Evolutionary conservation across 1,140 invertebrate species (phyloP).

Genomic region (Propsilocerus akamusi): DNA sequence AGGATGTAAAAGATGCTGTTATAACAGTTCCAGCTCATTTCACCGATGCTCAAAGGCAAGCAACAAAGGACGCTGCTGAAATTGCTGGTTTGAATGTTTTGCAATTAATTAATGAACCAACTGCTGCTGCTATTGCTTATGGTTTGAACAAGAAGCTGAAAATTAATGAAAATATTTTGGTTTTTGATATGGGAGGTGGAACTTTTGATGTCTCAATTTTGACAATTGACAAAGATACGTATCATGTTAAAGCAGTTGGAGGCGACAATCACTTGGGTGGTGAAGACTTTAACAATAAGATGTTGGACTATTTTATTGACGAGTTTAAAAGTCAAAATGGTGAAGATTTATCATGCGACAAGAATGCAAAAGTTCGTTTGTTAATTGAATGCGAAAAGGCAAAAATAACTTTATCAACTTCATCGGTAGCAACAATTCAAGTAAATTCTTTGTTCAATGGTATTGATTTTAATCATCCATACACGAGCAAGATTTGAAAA

Average conservation of each 20-base stretch:
- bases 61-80: slow-evolving; percentile 28
- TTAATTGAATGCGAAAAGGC: slow-evolving; percentile 27
- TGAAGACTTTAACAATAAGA: slow-evolving; percentile 45
- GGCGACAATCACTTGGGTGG: slow-evolving; percentile 39
- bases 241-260: no score
- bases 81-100: slow-evolving; percentile 33
- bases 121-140: slow-evolving; percentile 35
- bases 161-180: slow-evolving; percentile 27
- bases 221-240: slow-evolving; percentile 55
- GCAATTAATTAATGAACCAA: slow-evolving; percentile 36
- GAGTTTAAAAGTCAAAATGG: slow-evolving; percentile 46
- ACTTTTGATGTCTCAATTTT: slow-evolving; percentile 62
- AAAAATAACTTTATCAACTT: slow-evolving; percentile 78
- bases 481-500: slow-evolving; percentile 96
- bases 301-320: slow-evolving; percentile 28
- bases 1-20: slow-evolving; percentile 8
- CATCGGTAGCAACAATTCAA: slow-evolving; percentile 88
- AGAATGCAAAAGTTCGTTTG: slow-evolving; percentile 34
- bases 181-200: no score
- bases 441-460: slow-evolving; percentile 96
- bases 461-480: slow-evolving; percentile 91
- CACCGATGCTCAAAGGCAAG: slow-evolving; percentile 21
- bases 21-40: slow-evolving; percentile 23
- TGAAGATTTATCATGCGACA: slow-evolving; percentile 34
- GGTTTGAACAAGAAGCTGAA: slow-evolving; percentile 29